Base-by-base conservation (phyloP, 2,113 vertebrate species). In the Strix aluco region DNA sequence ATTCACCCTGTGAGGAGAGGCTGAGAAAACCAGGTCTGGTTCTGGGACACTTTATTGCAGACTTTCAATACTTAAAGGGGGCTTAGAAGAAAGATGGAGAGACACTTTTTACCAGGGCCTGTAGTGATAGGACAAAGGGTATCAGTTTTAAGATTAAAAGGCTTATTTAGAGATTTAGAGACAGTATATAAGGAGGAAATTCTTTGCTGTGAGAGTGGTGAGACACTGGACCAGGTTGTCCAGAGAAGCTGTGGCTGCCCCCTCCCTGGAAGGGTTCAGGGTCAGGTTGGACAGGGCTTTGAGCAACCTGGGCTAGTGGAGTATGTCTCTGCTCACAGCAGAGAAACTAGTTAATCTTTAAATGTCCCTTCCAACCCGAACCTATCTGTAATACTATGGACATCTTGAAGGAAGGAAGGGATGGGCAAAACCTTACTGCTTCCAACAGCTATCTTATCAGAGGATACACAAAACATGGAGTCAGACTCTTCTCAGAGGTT, bases 1-100 rank as follows among this genome's bases (percentile, higher is more conserved):
- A 46, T 6, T 72, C 57, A 19, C 8, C 30, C 20, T 32, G 0
- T 0, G 0, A 79, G 71, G 6, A 67, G 17, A 62, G 8, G 8
- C 18, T 58, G 47, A 73, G 47, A 40, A 30, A 74, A 58, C 12
- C 15, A 30, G 2, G 18, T 51, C 49, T 69, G 34, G 18, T 36
- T 36, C 30, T 42, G 26, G 19, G 18, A 61, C 1, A 61, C 9
- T 13, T 42, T 15, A n/a, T 5, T 49, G 26, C 30, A 42, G 17
- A 12, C 17, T 34, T 72, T 9, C 38, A 36, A 1, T 23, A 27
- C 25, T 63, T 30, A 32, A 40, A 49, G 5, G 1, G 22, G 8
- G 17, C n/a, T 46, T 55, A 40, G 3, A 38, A 75, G 42, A 77
- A 81, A 63, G 26, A 12, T 21, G 49, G 23, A 20, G 47, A 26